phyloP scores from a whole-genome alignment of 2,113 vertebrate genomes.

The Oreochromis niloticus region DNA sequence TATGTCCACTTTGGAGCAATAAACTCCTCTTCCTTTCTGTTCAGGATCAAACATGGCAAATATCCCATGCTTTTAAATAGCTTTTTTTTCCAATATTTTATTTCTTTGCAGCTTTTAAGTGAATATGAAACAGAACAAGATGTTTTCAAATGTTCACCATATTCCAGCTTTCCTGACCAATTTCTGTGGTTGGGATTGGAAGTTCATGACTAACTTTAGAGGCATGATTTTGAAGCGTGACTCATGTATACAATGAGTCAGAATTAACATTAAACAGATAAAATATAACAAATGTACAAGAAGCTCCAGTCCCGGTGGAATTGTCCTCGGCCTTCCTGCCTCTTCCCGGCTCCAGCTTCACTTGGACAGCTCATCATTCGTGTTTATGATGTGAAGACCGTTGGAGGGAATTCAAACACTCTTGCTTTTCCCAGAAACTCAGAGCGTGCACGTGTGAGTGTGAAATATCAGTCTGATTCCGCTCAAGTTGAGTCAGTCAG shows the following conservation, averaged over 20 bases:
- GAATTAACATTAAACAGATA: background rate
- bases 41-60: background rate
- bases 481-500: background rate
- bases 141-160: background rate
- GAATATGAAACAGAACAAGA: background rate
- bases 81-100: background rate
- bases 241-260: background rate
- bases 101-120: background rate
- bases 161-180: background rate
- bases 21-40: background rate
- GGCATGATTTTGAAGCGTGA: background rate
- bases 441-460: background rate
- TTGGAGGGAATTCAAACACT: conserved; percentile 21
- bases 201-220: background rate
- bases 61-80: accelerated
- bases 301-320: background rate
- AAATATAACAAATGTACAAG: background rate
- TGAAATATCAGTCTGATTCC: background rate
- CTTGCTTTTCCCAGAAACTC: conserved; percentile 33
- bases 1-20: background rate
- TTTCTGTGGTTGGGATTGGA: background rate
- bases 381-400: conserved; percentile 1
- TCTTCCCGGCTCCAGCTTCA: background rate
- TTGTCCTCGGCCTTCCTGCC: background rate
- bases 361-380: conserved; percentile 6